phyloP scores from a whole-genome alignment of 2,888 invertebrate genomes.

The Yponomeuta plumbellus region DNA sequence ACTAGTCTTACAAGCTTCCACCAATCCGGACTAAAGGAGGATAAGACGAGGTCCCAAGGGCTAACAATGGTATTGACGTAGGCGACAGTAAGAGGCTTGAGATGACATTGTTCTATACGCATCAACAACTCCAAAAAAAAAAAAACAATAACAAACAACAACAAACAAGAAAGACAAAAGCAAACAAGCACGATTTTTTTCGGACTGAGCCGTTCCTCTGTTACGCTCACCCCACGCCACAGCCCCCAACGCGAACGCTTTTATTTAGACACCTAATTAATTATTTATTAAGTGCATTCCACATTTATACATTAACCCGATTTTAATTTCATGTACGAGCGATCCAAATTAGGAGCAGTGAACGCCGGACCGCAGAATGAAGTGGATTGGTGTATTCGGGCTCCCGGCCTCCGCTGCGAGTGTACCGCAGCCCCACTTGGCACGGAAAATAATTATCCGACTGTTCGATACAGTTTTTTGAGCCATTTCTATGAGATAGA shows the following conservation, averaged over 20 bases:
- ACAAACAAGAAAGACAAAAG: too few relatives aligned
- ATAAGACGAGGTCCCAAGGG: too few relatives aligned
- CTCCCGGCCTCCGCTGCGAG: neutral
- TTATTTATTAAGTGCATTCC: conserved; percentile 74
- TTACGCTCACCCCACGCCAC: conserved; percentile 22
- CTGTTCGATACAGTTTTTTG: neutral
- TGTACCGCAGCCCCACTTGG: neutral
- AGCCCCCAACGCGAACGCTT: conserved; percentile 33
- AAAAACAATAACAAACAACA: too few relatives aligned
- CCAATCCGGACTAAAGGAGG: too few relatives aligned
- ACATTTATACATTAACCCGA: conserved; percentile 72
- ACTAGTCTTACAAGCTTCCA: too few relatives aligned
- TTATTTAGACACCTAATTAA: conserved; percentile 76
- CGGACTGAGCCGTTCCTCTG: conserved; percentile 45
- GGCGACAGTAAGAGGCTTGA: too few relatives aligned
- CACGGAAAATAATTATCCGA: neutral
- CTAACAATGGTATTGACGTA: too few relatives aligned
- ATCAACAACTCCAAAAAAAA: too few relatives aligned
- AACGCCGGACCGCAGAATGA: conserved; percentile 67
- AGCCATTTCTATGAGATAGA: neutral
- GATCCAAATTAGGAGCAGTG: conserved; percentile 70
- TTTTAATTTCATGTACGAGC: conserved; percentile 74
- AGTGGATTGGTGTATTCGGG: conserved; percentile 47
- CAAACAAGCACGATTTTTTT: conserved; percentile 29
- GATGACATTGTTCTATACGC: too few relatives aligned